These are phyloP conservation scores for Ondatra zibethicus DNA, from an alignment of 2,113 vertebrate genomes.

Conservation along the genomic window DNA sequence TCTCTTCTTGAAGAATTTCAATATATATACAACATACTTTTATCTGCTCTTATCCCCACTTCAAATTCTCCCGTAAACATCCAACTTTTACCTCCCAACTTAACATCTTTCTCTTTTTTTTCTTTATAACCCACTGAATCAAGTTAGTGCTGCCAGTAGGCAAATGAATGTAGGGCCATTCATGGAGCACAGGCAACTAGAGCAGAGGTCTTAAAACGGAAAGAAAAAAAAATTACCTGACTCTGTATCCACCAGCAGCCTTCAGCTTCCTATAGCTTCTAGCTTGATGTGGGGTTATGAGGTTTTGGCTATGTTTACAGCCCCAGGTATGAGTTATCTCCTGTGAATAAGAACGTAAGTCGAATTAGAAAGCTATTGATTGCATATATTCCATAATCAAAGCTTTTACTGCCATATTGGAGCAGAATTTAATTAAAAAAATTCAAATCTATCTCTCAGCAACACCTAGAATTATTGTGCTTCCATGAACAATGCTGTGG, in stretches of 20 bases:
- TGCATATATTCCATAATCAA: neutral
- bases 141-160: neutral
- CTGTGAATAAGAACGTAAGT: neutral
- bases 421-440: conserved; percentile 26
- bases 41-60: neutral
- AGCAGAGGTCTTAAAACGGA: neutral
- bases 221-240: too few species aligned
- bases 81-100: neutral
- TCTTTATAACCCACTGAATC: neutral
- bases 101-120: neutral
- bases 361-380: neutral
- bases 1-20: neutral
- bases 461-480: conserved; percentile 34
- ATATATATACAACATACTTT: neutral
- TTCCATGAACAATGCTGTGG: neutral
- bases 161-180: neutral
- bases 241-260: neutral
- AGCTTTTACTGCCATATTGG: neutral
- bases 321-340: too few species aligned
- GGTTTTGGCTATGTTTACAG: neutral
- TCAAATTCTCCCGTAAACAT: neutral
- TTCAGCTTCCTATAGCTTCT: neutral
- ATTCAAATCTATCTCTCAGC: neutral
- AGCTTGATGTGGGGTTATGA: neutral
- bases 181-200: too few species aligned